Percentiles rank a stretch among this genome's conserved stretches.
These are phyloP conservation scores for Aphelenchoides bicaudatus DNA, from an alignment of 2,888 invertebrate species.

Conservation along the genomic window DNA sequence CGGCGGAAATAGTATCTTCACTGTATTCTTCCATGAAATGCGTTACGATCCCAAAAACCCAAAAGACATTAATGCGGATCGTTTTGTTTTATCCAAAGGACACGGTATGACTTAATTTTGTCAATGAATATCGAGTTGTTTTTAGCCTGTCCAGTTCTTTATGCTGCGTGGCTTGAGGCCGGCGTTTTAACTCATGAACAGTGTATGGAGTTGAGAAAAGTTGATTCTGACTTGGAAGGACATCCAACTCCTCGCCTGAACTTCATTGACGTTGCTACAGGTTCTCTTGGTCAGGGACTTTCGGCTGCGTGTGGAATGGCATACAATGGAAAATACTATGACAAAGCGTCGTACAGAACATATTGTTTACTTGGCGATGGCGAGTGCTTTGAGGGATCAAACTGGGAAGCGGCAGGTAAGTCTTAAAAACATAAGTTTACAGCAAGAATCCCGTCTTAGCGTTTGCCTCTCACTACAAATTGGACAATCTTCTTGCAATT, in stretches of 20 bases:
- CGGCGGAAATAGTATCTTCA: conserved; percentile 95
- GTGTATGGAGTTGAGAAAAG: conserved; percentile 54
- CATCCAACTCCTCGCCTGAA: conserved; percentile 94
- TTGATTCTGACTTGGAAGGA: conserved; percentile 82
- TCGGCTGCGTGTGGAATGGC: conserved; percentile 96
- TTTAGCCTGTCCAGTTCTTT: conserved; percentile 71
- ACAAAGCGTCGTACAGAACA: conserved; percentile 78
- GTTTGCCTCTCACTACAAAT: conserved; percentile 87
- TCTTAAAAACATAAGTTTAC: not conserved
- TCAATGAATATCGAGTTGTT: too few relatives aligned
- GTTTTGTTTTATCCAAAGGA: too few relatives aligned
- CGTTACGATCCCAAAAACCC: conserved; percentile 80
- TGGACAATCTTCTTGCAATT: conserved; percentile 92
- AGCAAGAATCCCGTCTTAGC: conserved; percentile 61
- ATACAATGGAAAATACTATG: conserved; percentile 83
- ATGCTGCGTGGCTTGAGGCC: conserved; percentile 94
- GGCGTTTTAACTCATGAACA: conserved; percentile 60
- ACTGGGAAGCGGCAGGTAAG: conserved; percentile 58
- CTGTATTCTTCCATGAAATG: conserved; percentile 97
- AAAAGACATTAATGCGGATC: conserved; percentile 80
- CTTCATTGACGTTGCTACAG: conserved; percentile 97
- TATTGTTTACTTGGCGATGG: conserved; percentile 96
- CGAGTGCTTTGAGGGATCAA: conserved; percentile 85
- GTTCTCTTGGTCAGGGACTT: conserved; percentile 92
- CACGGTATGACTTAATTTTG: too few relatives aligned